phyloP scores from a whole-genome alignment of 2,797 vertebrate genomes.

The Amazonetta brasiliensis region DNA sequence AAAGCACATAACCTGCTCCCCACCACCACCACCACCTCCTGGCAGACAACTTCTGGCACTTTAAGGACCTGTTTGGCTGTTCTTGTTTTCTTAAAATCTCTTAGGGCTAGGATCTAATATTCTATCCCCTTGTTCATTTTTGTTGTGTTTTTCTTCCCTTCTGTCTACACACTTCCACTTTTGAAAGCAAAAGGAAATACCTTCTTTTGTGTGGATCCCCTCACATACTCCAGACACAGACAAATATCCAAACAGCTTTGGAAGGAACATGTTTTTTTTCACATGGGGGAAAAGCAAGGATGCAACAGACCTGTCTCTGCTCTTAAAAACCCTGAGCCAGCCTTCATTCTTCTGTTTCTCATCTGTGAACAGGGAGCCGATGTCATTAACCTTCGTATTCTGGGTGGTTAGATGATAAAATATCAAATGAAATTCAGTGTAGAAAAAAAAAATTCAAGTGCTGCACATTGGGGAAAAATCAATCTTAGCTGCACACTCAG shows the following conservation, averaged over 20 bases:
- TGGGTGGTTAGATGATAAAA: neutral
- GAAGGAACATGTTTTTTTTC: neutral
- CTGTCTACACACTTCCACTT: neutral
- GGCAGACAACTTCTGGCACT: neutral
- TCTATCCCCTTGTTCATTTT: neutral
- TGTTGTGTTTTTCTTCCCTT: neutral
- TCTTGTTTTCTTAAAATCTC: neutral
- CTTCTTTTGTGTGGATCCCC: neutral
- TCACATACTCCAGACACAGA: fast-evolving
- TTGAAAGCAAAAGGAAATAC: neutral
- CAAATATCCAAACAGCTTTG: neutral
- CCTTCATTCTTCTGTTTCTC: neutral
- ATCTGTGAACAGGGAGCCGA: neutral
- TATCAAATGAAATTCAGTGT: neutral
- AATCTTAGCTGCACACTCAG: neutral
- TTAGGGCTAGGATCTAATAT: neutral
- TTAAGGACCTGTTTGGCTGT: neutral
- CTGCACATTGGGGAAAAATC: neutral
- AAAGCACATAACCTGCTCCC: neutral
- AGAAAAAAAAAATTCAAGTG: neutral
- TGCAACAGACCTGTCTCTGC: neutral
- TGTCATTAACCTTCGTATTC: neutral
- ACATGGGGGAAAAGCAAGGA: neutral
- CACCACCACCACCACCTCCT: too few species aligned
- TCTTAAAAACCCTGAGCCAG: neutral